A percentile compares a stretch with the other conserved stretches of the same genome.
These are phyloP conservation scores for Neoaliturus tenellus DNA, from an alignment of 2,888 invertebrate genomes.

Conservation along the genomic window DNA sequence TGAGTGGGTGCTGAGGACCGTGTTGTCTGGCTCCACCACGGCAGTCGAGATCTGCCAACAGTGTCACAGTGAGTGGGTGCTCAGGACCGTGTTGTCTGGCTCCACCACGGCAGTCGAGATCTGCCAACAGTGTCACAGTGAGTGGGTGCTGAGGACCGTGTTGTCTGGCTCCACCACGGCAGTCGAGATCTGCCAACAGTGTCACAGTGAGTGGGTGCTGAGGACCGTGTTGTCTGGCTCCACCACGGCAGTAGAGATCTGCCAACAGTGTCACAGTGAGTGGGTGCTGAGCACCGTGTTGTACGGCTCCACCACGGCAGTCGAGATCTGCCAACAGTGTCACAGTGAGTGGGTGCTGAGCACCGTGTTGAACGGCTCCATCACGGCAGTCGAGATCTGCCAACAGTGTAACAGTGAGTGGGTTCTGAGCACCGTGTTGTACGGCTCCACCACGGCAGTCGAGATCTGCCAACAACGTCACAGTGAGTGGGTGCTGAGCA, in stretches of 20 bases:
- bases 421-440: constrained; percentile 70
- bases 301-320: constrained; percentile 72
- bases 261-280: too few relatives aligned
- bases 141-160: background rate
- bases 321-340: constrained; percentile 65
- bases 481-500: too few relatives aligned
- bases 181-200: too few relatives aligned
- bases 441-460: constrained; percentile 71
- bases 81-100: constrained; percentile 71
- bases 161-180: too few relatives aligned
- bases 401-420: constrained; percentile 69
- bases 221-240: constrained; percentile 71
- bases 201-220: constrained; percentile 69
- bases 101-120: constrained; percentile 71
- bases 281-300: constrained; percentile 64
- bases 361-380: constrained; percentile 72
- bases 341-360: constrained; percentile 70
- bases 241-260: constrained; percentile 71
- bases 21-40: constrained; percentile 72
- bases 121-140: constrained; percentile 34
- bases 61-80: constrained; percentile 69
- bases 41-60: constrained; percentile 69
- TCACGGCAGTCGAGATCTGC: constrained; percentile 70
- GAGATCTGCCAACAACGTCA: constrained; percentile 64
- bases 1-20: constrained; percentile 70